Evolutionary conservation across 2,113 vertebrate genomes (phyloP).

Genomic region (Eudyptes chrysolophus): DNA sequence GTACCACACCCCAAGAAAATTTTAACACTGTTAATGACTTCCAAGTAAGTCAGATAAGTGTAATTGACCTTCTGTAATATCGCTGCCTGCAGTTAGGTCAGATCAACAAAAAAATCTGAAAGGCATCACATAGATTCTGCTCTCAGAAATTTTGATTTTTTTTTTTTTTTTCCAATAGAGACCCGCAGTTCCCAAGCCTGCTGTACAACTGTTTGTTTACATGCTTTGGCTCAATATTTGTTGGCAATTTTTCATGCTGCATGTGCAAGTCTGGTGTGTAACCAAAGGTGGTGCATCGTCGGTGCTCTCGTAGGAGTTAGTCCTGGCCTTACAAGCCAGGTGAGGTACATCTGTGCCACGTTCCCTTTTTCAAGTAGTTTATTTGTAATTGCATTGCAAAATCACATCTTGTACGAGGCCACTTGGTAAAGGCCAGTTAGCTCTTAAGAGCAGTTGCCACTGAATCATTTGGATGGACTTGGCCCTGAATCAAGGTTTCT

Average conservation of each 20-base stretch:
- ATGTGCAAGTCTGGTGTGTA: neutral
- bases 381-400: neutral
- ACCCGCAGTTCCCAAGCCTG: neutral
- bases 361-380: neutral
- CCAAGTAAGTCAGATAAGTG: neutral
- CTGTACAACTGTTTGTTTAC: neutral
- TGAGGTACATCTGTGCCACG: neutral
- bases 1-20: neutral
- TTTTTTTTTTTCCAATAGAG: neutral
- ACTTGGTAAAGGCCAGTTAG: neutral
- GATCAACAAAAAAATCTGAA: neutral
- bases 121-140: neutral
- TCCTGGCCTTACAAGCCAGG: neutral
- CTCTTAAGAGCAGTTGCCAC: neutral
- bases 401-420: rapidly evolving
- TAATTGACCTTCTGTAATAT: neutral
- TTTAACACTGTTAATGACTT: neutral
- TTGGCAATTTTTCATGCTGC: neutral
- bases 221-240: neutral
- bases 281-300: neutral
- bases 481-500: neutral
- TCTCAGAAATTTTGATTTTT: neutral
- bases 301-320: neutral
- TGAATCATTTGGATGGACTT: neutral
- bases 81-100: neutral